A percentile compares a stretch with the other conserved stretches of the same genome.
These are phyloP conservation scores for Epistrophella euchroma DNA, from an alignment of 2,888 invertebrate genomes.

Conservation along the genomic window DNA sequence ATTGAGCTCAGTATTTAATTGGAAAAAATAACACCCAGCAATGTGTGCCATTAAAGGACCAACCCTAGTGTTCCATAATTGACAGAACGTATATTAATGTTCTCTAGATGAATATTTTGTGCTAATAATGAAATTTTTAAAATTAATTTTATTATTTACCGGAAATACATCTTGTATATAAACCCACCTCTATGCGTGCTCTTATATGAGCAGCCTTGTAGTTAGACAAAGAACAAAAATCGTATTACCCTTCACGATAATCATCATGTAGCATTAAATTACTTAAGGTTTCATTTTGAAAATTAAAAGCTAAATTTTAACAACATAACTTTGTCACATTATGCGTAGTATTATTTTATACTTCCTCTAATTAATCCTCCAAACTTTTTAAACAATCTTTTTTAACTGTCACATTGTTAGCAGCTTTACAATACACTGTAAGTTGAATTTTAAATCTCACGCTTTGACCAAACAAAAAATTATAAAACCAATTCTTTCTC, in stretches of 20 bases:
- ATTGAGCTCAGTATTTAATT: too few species aligned
- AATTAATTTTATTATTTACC: background rate
- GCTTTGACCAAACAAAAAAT: conserved; percentile 16
- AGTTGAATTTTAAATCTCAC: conserved; percentile 29
- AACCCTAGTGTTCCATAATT: too few species aligned
- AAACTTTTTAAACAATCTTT: background rate
- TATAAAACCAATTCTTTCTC: conserved; percentile 16
- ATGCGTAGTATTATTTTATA: background rate
- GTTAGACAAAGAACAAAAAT: background rate
- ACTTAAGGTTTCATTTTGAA: background rate
- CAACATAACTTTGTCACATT: background rate
- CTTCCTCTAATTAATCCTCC: background rate
- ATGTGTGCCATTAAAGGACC: too few species aligned
- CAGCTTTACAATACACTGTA: background rate
- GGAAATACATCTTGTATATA: background rate
- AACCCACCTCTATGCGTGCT: background rate
- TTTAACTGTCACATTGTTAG: conserved; percentile 37
- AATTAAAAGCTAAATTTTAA: background rate
- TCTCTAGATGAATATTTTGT: too few species aligned
- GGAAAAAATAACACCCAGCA: too few species aligned
- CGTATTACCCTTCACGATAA: background rate
- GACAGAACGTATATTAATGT: too few species aligned
- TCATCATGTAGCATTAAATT: background rate
- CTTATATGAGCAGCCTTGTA: conserved; percentile 3
- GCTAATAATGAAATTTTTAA: too few species aligned